Evolutionary conservation across 2,113 vertebrate genomes (phyloP).

Genomic region (Otolemur garnettii): DNA sequence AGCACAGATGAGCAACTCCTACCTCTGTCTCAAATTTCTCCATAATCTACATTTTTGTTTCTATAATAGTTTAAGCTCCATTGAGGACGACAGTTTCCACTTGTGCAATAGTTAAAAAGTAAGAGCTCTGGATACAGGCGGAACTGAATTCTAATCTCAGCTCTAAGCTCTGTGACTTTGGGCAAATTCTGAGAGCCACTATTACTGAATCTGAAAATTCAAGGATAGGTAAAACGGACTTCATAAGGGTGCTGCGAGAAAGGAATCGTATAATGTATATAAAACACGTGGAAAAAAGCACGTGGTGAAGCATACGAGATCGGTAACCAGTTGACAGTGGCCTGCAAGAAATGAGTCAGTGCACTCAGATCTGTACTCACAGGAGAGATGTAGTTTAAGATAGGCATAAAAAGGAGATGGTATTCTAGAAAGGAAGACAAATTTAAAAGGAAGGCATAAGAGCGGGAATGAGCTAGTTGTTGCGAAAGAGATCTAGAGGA

Average conservation of each 20-base stretch:
- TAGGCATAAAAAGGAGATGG: background rate
- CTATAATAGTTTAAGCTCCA: background rate
- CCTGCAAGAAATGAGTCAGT: background rate
- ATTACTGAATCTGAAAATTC: background rate
- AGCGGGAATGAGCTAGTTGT: background rate
- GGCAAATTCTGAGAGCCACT: background rate
- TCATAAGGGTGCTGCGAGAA: background rate
- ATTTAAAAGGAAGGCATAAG: background rate
- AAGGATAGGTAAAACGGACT: conserved; percentile 14
- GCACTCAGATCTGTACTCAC: background rate
- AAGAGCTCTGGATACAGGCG: background rate
- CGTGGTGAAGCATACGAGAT: background rate
- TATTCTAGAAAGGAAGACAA: background rate
- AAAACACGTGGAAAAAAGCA: background rate
- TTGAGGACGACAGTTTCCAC: background rate
- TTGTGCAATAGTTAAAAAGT: background rate
- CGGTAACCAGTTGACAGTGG: background rate
- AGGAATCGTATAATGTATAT: background rate
- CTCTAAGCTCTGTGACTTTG: background rate
- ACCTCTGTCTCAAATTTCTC: background rate
- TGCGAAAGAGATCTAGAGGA: background rate
- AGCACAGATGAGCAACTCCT: background rate
- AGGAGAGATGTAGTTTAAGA: background rate
- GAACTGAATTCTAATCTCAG: background rate
- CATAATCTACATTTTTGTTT: background rate